phyloP scores from a whole-genome alignment of 2,888 invertebrate species.

The Hydropsyche betteni region DNA sequence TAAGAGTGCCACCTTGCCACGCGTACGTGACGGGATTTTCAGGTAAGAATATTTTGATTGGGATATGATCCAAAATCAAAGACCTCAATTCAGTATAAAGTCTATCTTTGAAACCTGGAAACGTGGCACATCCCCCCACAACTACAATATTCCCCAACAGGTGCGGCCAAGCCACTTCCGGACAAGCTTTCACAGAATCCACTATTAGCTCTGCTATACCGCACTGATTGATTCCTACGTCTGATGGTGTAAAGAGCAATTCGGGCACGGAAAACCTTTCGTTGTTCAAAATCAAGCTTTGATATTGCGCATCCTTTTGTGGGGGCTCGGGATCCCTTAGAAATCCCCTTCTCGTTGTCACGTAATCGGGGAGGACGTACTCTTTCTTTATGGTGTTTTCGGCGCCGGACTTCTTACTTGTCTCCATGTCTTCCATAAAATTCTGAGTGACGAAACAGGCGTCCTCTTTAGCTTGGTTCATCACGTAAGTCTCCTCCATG shows the following conservation, averaged over 20 bases:
- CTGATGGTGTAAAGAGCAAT: conserved; percentile 91
- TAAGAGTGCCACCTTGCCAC: conserved; percentile 86
- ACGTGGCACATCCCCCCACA: conserved; percentile 81
- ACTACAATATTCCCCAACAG: conserved; percentile 85
- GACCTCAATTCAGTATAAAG: conserved; percentile 81
- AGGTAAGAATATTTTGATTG: conserved; percentile 53
- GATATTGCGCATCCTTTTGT: conserved; percentile 67
- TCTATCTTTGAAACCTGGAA: conserved; percentile 85
- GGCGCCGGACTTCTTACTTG: conserved; percentile 68
- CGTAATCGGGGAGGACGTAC: conserved; percentile 97
- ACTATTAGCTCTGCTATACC: conserved; percentile 92
- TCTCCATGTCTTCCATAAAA: conserved; percentile 82
- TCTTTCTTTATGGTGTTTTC: conserved; percentile 82
- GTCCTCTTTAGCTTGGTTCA: conserved; percentile 98
- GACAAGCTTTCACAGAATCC: conserved; percentile 78
- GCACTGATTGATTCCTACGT: conserved; percentile 91
- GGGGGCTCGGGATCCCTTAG: conserved; percentile 60
- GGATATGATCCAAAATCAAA: conserved; percentile 77
- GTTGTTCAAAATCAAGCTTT: conserved; percentile 87
- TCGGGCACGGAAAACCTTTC: conserved; percentile 97
- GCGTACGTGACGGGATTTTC: conserved; percentile 82
- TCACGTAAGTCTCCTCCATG: conserved; percentile 98
- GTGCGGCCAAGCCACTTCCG: conserved; percentile 77
- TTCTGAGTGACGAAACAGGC: conserved; percentile 91
- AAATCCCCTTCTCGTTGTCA: conserved; percentile 84